Evolutionary conservation across 2,113 vertebrate species (phyloP), one percentile per base, ranked within the genome.

Genomic region (Lepus americanus): DNA sequence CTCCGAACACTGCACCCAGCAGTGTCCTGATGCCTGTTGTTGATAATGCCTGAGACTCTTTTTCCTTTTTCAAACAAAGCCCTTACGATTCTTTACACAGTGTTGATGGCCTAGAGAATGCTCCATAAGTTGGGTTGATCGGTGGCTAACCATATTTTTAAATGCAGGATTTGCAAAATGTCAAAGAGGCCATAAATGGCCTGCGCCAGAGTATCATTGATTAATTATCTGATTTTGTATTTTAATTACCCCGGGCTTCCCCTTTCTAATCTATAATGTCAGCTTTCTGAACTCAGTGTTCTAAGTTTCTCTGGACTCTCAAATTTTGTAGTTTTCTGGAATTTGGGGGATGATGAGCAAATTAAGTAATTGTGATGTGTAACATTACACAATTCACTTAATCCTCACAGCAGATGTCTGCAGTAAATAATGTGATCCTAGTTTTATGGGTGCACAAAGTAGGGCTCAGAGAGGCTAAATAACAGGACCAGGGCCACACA

Each of bases 201-300:
- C 61, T 73, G n/a, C 12, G 9, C 53, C 36, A 55, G 80, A 87
- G 76, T 92, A 22, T 9, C 13, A 83, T 22, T 66, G 51, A 84
- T 55, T 91, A 94, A 53, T 79, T 74, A 51, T 13, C 12, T 78
- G n/a, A 67, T 74, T 73, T 72, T 80, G 33, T 23, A 49, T 84
- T 95, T 94, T 92, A 92, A 90, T 82, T 94, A 36, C 12, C 53
- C 39, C 85, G n/a, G 63, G 13, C 13, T 82, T 97, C n/a, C 59
- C 25, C 8, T 91, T 89, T 92, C 22, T 67, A 79, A 92, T 87
- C 29, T 90, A 22, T 61, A 82, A 36, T 55, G 70, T 83, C 59
- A 86, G 12, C 4, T 59, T 7, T 89, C 44, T 83, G 72, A 77
- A 55, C 4, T 94, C 83, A 81, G 16, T 93, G 86, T 66, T 27